Base-by-base conservation (phyloP, 2,888 invertebrate species). In the Pollenia griseotomentosa region DNA sequence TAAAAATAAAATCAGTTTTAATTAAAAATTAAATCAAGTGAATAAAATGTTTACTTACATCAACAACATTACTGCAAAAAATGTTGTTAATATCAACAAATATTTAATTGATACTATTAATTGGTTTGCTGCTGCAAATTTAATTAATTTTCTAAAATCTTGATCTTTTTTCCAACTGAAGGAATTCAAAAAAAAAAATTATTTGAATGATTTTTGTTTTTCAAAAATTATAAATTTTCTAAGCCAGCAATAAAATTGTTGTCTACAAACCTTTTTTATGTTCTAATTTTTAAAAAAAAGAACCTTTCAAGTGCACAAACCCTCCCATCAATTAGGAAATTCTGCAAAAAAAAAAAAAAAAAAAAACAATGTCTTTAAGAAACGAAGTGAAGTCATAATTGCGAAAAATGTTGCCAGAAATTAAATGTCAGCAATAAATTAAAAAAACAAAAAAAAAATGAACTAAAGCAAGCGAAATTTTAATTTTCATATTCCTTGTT, bases 321-420 rank as follows among this genome's bases (percentile, higher is more conserved):
- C 86, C 86, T 86, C 79, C 80, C 83, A 86, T 59, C 68, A 83
- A 86, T 86, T 83, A 83, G 42, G 14, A 40, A 53, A 71, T 51
- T 70, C 55, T 51, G n/a, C 9, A 63, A 33, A 7, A 65, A 8
- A 53, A 4, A 33, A 7, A 65, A 4, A 44, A n/a, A n/a, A 63
- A 33, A 7, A 65, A 8, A 53, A 6, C 4, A 7, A 65, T 8
- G 42, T 40, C 16, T 14, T 75, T 51, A 33, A 16, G 12, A 53
- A 66, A 68, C 23, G 57, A 42, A n/a, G 14, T 46, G 3, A 51
- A 66, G 7, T 59, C 57, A 8, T 44, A 82, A 68, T 82, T 82
- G 82, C 74, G 59, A 57, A 51, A 42, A 74, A 33, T 4, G 42
- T 70, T 65, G 53, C 33, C 9, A 73, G 19, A 51, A 63, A 14